Evolutionary conservation across 2,797 vertebrate genomes (phyloP).

Genomic region (Chaunax sp.): DNA sequence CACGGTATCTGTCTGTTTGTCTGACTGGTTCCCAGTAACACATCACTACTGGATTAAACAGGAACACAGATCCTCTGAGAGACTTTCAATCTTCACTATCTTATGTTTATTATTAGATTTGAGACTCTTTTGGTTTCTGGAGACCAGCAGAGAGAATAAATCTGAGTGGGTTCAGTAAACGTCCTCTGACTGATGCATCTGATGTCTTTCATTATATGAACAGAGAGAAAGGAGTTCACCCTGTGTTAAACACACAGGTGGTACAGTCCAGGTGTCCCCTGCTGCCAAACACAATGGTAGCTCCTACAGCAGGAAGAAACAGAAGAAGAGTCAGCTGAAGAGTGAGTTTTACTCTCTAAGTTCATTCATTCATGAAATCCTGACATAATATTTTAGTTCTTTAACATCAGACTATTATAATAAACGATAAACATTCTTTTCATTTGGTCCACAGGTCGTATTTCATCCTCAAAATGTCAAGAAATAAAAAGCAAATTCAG

Average conservation of each 20-base stretch:
- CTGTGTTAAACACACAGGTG: background rate
- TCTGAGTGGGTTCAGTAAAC: background rate
- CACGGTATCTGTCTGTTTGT: conserved; percentile 26
- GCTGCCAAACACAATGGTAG: background rate
- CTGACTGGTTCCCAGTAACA: background rate
- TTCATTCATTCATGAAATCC: no score
- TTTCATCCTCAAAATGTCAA: no score
- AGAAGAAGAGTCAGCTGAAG: conserved; percentile 79
- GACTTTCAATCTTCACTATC: background rate
- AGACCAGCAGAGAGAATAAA: background rate
- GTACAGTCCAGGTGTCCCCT: background rate
- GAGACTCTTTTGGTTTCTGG: background rate
- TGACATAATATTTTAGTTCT: no score
- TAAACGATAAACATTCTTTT: no score
- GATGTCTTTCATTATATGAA: no score
- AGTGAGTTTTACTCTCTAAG: conserved; percentile 49
- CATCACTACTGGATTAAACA: background rate
- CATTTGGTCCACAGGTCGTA: no score
- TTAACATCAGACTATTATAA: no score
- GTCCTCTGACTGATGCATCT: background rate
- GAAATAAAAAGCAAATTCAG: no score
- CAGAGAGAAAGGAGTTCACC: conserved; percentile 13
- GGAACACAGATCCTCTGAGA: background rate
- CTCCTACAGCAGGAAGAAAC: conserved; percentile 80
- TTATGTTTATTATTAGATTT: no score